phyloP scores from a whole-genome alignment of 2,797 vertebrate genomes.

The Sebastes hubbsi region DNA sequence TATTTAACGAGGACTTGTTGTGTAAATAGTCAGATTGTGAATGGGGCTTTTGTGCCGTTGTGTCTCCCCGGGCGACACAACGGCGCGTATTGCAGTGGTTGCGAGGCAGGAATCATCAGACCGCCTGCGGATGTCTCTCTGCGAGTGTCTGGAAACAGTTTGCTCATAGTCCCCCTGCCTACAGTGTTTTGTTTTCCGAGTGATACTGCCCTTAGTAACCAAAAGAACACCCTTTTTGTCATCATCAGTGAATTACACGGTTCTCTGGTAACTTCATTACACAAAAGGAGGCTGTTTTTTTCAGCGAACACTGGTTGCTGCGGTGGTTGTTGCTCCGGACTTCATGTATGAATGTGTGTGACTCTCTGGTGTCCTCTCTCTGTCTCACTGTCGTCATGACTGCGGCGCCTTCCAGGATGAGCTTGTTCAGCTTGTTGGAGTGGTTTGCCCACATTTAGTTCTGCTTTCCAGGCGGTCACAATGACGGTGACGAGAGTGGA shows the following conservation, averaged over 20 bases:
- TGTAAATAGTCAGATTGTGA: neutral
- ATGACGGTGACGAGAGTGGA: neutral
- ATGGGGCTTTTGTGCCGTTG: neutral
- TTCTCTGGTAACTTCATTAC: constrained; percentile 5
- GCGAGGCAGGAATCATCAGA: constrained; percentile 12
- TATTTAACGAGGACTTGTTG: fast-evolving
- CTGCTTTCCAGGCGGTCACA: neutral
- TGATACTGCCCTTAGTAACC: constrained; percentile 20
- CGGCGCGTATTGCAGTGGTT: constrained; percentile 33
- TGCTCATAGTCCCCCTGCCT: constrained; percentile 18
- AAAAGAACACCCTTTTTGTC: neutral
- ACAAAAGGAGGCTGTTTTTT: neutral
- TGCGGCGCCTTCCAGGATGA: constrained; percentile 28
- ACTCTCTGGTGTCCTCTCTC: neutral
- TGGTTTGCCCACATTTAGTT: constrained; percentile 29
- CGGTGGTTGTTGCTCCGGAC: neutral
- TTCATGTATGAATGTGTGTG: neutral
- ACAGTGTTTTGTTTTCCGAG: constrained; percentile 21
- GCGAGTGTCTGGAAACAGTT: constrained; percentile 56
- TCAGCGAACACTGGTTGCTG: constrained; percentile 38
- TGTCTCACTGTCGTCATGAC: constrained; percentile 2
- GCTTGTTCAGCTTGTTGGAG: constrained; percentile 45
- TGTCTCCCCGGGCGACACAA: constrained; percentile 20
- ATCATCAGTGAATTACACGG: neutral
- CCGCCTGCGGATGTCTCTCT: constrained; percentile 40